Conservation (phyloP, 2,113 vertebrate species). For the Tetraodon nigroviridis region DNA sequence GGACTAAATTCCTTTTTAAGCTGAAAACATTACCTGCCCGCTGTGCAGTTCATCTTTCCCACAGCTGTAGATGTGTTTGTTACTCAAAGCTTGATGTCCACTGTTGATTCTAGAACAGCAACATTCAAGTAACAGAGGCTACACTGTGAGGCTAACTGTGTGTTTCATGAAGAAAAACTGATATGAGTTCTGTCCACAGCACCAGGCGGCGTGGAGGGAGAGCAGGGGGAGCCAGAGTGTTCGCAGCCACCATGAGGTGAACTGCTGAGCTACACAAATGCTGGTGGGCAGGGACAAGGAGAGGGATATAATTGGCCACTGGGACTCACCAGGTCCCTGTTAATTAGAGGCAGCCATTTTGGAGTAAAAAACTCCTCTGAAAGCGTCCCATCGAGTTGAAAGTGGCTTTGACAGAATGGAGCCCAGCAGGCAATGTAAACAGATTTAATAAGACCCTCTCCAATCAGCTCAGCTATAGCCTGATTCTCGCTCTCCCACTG, state of each 20-base stretch:
- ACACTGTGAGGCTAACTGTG: conserved; percentile 20
- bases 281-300: conserved; percentile 60
- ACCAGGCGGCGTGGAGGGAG: conserved; percentile 46
- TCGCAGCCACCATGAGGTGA: conserved; percentile 54
- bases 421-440: conserved; percentile 70
- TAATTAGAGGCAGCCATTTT: conserved; percentile 72
- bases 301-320: conserved; percentile 65
- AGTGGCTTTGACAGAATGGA: conserved; percentile 69
- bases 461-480: conserved; percentile 65
- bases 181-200: conserved; percentile 41
- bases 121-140: conserved; percentile 9
- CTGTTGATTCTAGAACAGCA: background rate
- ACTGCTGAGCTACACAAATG: conserved; percentile 58
- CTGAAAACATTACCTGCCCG: background rate
- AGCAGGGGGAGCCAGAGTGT: conserved; percentile 44
- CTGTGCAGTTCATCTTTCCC: background rate
- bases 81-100: background rate
- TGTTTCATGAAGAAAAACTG: conserved; percentile 39
- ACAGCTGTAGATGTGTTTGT: background rate
- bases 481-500: conserved; percentile 29
- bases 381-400: conserved; percentile 67
- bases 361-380: conserved; percentile 61
- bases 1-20: background rate
- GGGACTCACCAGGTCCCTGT: conserved; percentile 66
- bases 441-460: conserved; percentile 70